Conservation (phyloP, 2,113 vertebrate genomes). For the Lepus americanus region DNA sequence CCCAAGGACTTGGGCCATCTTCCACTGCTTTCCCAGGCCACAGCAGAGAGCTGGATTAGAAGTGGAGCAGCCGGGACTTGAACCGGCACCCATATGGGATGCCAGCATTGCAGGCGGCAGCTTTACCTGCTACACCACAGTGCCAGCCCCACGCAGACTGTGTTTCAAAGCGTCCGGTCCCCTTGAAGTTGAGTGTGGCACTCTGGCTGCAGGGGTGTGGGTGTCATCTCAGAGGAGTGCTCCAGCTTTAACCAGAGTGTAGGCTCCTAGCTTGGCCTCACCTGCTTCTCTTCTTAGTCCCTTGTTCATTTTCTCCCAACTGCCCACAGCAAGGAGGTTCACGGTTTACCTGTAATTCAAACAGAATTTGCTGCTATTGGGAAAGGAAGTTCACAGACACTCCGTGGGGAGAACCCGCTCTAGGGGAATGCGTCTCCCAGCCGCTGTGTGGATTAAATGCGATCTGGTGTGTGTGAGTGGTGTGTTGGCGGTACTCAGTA, state of each 20-base stretch:
- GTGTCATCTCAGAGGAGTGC: neutral
- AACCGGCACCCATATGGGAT: too few species aligned
- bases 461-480: neutral
- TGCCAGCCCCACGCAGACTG: too few species aligned
- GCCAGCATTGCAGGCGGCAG: too few species aligned
- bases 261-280: neutral
- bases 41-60: too few species aligned
- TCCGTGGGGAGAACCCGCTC: neutral
- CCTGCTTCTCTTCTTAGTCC: neutral
- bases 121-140: too few species aligned
- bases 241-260: neutral
- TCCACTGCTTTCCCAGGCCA: too few species aligned
- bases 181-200: neutral
- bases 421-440: neutral
- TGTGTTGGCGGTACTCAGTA: neutral
- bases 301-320: neutral
- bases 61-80: too few species aligned
- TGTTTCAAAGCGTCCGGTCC: neutral
- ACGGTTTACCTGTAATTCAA: neutral
- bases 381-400: neutral
- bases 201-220: neutral
- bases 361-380: neutral
- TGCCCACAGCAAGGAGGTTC: neutral
- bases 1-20: too few species aligned
- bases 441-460: neutral